Percentiles rank a stretch among this genome's conserved stretches.
phyloP scores from a whole-genome alignment of 2,797 vertebrate genomes.

The Myotis planiceps region DNA sequence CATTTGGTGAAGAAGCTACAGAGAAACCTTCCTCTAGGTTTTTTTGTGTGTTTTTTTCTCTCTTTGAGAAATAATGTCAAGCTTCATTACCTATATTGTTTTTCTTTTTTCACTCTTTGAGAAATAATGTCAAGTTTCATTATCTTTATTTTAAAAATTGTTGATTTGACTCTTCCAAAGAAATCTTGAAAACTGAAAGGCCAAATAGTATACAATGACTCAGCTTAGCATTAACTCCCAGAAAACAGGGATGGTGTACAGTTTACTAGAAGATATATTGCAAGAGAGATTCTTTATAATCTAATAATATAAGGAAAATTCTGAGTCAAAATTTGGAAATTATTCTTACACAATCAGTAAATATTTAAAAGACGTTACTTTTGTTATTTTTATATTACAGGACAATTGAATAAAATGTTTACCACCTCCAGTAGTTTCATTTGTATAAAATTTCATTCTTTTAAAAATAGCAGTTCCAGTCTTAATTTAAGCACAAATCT shows the following conservation, averaged over 20 bases:
- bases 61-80: slow-evolving; percentile 1
- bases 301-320: slow-evolving; percentile 20
- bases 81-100: not conserved
- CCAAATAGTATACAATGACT: not conserved
- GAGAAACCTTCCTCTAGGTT: not conserved
- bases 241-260: not conserved
- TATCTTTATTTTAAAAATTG: not conserved
- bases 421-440: not conserved
- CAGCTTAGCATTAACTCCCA: not conserved
- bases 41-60: too few species aligned
- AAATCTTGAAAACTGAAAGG: not conserved
- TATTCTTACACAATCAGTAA: slow-evolving; percentile 4
- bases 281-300: not conserved
- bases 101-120: not conserved
- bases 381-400: not conserved
- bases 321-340: not conserved
- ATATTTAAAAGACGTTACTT: not conserved
- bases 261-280: not conserved
- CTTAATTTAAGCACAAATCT: not conserved
- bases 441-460: not conserved
- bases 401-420: slow-evolving; percentile 20
- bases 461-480: not conserved
- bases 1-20: not conserved
- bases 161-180: not conserved
- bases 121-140: not conserved